Percentiles rank a stretch among this genome's conserved stretches.
phyloP scores from a whole-genome alignment of 2,888 invertebrate genomes.

The Thymelicus lineola region DNA sequence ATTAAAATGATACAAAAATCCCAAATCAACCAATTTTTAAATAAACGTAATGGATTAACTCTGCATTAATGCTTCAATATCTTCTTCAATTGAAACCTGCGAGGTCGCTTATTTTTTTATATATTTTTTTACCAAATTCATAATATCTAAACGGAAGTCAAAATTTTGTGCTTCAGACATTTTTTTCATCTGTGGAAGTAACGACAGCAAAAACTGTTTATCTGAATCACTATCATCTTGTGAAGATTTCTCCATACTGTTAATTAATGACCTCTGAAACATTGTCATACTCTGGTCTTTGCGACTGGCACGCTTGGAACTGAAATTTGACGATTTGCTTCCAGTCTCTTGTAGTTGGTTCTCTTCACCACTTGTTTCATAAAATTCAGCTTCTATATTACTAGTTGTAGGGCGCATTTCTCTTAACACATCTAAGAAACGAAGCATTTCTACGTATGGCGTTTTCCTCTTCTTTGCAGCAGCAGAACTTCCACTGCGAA shows the following conservation, averaged over 20 bases:
- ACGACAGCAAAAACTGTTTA: conserved; percentile 9
- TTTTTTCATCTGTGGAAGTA: conserved; percentile 7
- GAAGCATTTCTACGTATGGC: conserved; percentile 11
- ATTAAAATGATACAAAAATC: no score
- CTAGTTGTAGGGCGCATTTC: conserved; percentile 7
- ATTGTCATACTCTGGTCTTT: conserved; percentile 7
- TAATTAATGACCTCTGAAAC: conserved; percentile 9
- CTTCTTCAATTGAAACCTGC: conserved; percentile 5
- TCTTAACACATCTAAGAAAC: conserved; percentile 7
- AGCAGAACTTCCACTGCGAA: conserved; percentile 7
- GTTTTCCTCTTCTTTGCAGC: conserved; percentile 11
- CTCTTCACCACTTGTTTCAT: conserved; percentile 11
- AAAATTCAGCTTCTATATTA: conserved; percentile 3
- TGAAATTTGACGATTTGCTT: conserved; percentile 4
- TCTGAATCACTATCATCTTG: conserved; percentile 6
- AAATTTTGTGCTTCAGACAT: conserved; percentile 5
- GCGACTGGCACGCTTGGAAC: conserved; percentile 1
- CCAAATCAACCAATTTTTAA: neutral
- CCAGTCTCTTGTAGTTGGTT: conserved; percentile 11
- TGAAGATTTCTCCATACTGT: conserved; percentile 6
- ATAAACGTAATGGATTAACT: conserved; percentile 6
- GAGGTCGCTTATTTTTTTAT: neutral
- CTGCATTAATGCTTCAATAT: conserved; percentile 9
- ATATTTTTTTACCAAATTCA: conserved; percentile 11
- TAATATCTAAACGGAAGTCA: conserved; percentile 9